These are phyloP conservation scores for Watsonalla cultraria DNA, from an alignment of 2,888 invertebrate genomes.

Conservation along the genomic window DNA sequence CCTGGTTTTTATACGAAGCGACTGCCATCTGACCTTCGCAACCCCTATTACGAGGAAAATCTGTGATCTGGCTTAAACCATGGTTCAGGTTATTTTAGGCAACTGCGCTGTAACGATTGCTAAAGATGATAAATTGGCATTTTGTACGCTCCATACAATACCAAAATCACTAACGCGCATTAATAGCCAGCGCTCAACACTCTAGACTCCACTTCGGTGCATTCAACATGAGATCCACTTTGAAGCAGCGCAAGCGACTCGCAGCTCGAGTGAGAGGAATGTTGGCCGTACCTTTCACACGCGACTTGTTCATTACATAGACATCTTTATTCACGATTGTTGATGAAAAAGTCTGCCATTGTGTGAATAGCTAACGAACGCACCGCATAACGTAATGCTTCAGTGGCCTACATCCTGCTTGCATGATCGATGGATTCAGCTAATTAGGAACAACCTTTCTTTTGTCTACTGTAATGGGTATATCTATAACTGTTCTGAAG, in stretches of 20 bases:
- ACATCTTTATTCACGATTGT: slow-evolving; percentile 27
- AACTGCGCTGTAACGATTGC: too few relatives aligned
- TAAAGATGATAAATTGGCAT: too few relatives aligned
- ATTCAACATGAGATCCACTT: background rate
- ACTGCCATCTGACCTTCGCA: too few relatives aligned
- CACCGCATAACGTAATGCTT: slow-evolving; percentile 1
- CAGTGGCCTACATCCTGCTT: background rate
- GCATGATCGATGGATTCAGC: slow-evolving; percentile 1
- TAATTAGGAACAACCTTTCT: slow-evolving; percentile 1
- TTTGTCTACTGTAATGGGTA: background rate
- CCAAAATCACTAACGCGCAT: too few relatives aligned
- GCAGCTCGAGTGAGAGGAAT: slow-evolving; percentile 52
- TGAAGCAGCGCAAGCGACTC: slow-evolving; percentile 15
- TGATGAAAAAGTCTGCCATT: slow-evolving; percentile 6
- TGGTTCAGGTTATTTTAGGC: too few relatives aligned
- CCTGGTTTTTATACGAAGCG: too few relatives aligned
- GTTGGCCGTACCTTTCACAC: slow-evolving; percentile 49
- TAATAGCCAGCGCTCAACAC: too few relatives aligned
- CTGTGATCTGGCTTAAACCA: too few relatives aligned
- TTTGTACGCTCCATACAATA: too few relatives aligned
- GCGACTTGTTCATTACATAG: slow-evolving; percentile 28
- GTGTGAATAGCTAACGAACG: slow-evolving; percentile 3
- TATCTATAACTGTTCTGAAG: too few relatives aligned
- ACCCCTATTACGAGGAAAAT: too few relatives aligned
- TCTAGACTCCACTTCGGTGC: background rate